Conservation (phyloP, 2,888 invertebrate genomes). For the Volucella zonaria region DNA sequence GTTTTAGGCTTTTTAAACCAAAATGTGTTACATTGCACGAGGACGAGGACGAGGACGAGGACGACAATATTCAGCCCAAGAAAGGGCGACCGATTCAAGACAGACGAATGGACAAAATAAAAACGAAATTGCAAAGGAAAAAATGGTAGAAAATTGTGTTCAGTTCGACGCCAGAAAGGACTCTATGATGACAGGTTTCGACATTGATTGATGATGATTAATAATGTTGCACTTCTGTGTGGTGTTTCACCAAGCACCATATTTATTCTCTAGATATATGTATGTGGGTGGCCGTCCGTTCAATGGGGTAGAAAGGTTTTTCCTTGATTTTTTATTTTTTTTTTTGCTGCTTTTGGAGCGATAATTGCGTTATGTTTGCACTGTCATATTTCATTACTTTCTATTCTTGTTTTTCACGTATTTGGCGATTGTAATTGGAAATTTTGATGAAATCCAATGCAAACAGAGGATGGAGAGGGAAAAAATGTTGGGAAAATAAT, state of each 20-base stretch:
- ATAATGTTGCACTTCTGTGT: slow-evolving; percentile 82
- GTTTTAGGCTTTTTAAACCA: slow-evolving; percentile 45
- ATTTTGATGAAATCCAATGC: slow-evolving; percentile 32
- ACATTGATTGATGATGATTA: slow-evolving; percentile 83
- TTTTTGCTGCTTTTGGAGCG: background rate
- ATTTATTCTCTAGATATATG: background rate
- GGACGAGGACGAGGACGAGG: too few species aligned
- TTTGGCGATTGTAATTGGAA: slow-evolving; percentile 47
- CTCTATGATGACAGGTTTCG: slow-evolving; percentile 72
- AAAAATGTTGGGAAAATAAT: slow-evolving; percentile 28
- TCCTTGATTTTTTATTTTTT: background rate
- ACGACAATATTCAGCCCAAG: background rate
- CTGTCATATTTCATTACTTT: slow-evolving; percentile 65
- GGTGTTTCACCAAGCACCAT: background rate
- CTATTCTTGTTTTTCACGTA: slow-evolving; percentile 9
- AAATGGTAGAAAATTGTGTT: slow-evolving; percentile 40
- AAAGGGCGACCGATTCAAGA: slow-evolving; percentile 28
- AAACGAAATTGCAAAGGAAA: slow-evolving; percentile 10
- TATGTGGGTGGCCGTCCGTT: slow-evolving; percentile 2
- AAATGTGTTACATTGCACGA: background rate
- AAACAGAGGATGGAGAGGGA: background rate
- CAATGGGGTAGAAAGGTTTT: slow-evolving; percentile 32
- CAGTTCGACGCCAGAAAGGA: slow-evolving; percentile 62
- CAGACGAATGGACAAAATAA: background rate
- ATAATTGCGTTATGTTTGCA: slow-evolving; percentile 69